Evolutionary conservation across 2,888 invertebrate genomes (phyloP).

Genomic region (Philereme vetulata): DNA sequence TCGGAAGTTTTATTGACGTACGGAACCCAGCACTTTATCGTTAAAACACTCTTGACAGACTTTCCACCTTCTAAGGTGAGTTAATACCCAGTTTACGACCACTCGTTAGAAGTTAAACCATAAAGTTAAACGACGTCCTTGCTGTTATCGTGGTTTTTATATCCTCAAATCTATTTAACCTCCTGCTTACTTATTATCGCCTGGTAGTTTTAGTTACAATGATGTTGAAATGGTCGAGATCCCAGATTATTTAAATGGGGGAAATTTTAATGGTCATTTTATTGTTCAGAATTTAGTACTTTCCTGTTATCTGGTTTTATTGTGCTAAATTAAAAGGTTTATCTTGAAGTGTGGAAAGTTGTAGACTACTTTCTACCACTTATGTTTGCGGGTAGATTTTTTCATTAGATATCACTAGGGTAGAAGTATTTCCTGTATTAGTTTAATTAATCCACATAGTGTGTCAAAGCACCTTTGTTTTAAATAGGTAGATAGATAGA

Average conservation of each 20-base stretch:
- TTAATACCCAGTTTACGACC: constrained; percentile 77
- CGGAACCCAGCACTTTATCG: constrained; percentile 19
- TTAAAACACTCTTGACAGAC: constrained; percentile 33
- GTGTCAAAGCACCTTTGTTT: too few relatives aligned
- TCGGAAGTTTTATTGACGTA: constrained; percentile 8
- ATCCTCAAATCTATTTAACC: constrained; percentile 69
- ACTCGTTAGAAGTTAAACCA: constrained; percentile 77
- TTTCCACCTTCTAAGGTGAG: constrained; percentile 64
- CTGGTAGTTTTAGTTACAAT: constrained; percentile 50
- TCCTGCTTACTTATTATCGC: constrained; percentile 66
- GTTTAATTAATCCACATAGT: too few relatives aligned
- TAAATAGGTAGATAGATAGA: too few relatives aligned
- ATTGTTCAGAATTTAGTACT: constrained; percentile 11
- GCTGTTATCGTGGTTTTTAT: constrained; percentile 64
- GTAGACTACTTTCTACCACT: too few relatives aligned
- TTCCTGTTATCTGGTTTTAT: constrained; percentile 9
- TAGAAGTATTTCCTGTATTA: too few relatives aligned
- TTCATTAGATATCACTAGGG: too few relatives aligned
- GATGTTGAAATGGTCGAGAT: constrained; percentile 26
- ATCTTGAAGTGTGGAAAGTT: too few relatives aligned
- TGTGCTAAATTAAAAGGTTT: neutral
- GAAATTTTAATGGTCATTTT: constrained; percentile 32
- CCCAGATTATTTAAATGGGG: constrained; percentile 33
- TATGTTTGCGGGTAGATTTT: too few relatives aligned
- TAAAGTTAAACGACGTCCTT: constrained; percentile 70